A percentile compares a stretch with the other conserved stretches of the same genome.
phyloP scores from a whole-genome alignment of 92 coral and sea anemone species.

The Muricea muricata region DNA sequence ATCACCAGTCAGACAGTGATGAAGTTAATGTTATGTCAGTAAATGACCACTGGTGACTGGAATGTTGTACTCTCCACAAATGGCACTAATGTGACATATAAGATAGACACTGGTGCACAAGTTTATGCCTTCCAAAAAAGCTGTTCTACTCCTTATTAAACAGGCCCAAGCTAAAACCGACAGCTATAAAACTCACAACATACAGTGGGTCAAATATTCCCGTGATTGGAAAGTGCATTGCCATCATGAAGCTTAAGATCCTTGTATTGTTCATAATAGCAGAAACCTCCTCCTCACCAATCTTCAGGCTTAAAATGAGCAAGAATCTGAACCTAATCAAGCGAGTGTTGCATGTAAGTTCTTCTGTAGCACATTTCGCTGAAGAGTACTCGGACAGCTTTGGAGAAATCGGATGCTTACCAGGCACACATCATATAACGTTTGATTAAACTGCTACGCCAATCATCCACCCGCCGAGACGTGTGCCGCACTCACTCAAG shows the following conservation, averaged over 20 bases:
- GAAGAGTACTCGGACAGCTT: too few species aligned
- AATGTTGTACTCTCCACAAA: too few species aligned
- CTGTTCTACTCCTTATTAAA: not conserved
- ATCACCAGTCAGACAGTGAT: too few species aligned
- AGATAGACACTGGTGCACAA: too few species aligned
- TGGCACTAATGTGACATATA: too few species aligned
- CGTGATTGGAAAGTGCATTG: constrained; percentile 6
- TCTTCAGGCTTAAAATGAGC: not conserved
- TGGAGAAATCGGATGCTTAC: too few species aligned
- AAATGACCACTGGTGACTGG: too few species aligned
- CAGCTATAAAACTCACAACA: not conserved
- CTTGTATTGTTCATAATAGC: not conserved
- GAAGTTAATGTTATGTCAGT: too few species aligned
- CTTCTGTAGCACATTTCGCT: too few species aligned
- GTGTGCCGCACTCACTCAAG: not conserved
- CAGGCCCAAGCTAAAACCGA: not conserved
- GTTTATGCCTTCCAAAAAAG: constrained; percentile 1
- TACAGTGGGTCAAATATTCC: not conserved
- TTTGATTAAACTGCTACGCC: not conserved
- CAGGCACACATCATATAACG: not conserved
- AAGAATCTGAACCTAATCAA: too few species aligned
- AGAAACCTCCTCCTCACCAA: constrained; percentile 4
- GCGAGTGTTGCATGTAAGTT: too few species aligned
- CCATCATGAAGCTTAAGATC: not conserved
- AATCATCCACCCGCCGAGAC: not conserved